These are phyloP conservation scores for Coranthus polyacanthus DNA, from an alignment of 2,797 vertebrate species.

Conservation along the genomic window DNA sequence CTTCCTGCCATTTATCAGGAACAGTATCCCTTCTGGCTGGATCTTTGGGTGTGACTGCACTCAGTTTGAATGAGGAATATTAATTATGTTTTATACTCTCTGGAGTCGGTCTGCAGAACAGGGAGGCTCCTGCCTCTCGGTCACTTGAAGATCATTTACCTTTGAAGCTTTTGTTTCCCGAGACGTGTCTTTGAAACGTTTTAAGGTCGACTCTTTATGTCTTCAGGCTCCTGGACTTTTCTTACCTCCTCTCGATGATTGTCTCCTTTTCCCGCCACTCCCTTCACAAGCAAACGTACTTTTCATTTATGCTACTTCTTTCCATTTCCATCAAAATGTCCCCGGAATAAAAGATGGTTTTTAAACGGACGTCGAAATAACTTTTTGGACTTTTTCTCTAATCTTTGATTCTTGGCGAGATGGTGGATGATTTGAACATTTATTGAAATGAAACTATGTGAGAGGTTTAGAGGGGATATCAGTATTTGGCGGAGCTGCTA, in stretches of 20 bases:
- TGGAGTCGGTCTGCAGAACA: too few species aligned
- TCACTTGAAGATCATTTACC: constrained; percentile 44
- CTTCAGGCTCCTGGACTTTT: constrained; percentile 28
- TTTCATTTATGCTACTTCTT: constrained; percentile 1
- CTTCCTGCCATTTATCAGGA: constrained; percentile 31
- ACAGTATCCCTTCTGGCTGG: constrained; percentile 13
- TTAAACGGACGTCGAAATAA: too few species aligned
- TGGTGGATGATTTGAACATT: too few species aligned
- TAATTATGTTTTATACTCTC: constrained; percentile 34
- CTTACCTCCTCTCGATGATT: constrained; percentile 36
- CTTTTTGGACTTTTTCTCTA: too few species aligned
- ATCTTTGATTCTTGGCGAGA: too few species aligned
- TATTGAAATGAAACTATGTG: too few species aligned
- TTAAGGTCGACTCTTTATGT: constrained; percentile 18
- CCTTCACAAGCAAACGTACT: constrained; percentile 14
- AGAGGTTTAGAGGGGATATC: too few species aligned
- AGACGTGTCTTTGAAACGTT: constrained; percentile 23
- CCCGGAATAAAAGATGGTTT: too few species aligned
- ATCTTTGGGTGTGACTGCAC: constrained; percentile 34
- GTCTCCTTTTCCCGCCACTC: constrained; percentile 47
- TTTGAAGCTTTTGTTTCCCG: constrained; percentile 66
- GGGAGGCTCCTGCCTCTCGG: constrained; percentile 32
- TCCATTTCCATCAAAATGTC: neutral
- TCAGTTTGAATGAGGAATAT: constrained; percentile 20
- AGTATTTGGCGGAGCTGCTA: too few species aligned